These are phyloP conservation scores for Oxycera nigricornis DNA, from an alignment of 2,888 invertebrate genomes.

Conservation along the genomic window DNA sequence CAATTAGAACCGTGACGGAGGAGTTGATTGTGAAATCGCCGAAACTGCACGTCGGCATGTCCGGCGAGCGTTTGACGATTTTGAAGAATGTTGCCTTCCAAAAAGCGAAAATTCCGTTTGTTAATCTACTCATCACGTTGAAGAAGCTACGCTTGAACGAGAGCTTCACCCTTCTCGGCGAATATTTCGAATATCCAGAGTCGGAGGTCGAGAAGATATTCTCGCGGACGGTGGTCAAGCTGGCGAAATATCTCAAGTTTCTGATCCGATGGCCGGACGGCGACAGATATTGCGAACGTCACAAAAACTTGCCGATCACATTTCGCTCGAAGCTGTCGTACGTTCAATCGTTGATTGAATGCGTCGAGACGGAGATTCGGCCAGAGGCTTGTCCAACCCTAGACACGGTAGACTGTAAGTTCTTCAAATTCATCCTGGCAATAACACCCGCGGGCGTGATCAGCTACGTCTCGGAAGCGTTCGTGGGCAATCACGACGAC, in stretches of 20 bases:
- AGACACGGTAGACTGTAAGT: constrained; percentile 54
- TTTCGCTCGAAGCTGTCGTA: constrained; percentile 58
- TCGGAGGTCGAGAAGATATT: constrained; percentile 56
- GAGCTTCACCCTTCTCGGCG: constrained; percentile 56
- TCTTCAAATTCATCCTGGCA: constrained; percentile 59
- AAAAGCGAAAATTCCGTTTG: constrained; percentile 54
- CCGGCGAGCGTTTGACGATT: constrained; percentile 53
- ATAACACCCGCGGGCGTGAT: constrained; percentile 59
- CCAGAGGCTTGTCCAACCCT: constrained; percentile 51
- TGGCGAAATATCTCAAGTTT: constrained; percentile 57
- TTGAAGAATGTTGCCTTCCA: constrained; percentile 57
- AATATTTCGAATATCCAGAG: constrained; percentile 57
- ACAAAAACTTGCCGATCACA: constrained; percentile 58
- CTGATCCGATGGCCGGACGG: constrained; percentile 59
- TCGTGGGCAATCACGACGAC: constrained; percentile 58
- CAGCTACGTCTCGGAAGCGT: constrained; percentile 58
- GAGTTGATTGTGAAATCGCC: constrained; percentile 58
- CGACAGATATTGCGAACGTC: constrained; percentile 58
- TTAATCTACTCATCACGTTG: constrained; percentile 58
- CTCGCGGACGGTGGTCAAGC: constrained; percentile 53
- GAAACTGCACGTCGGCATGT: constrained; percentile 55
- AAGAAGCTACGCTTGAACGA: constrained; percentile 59
- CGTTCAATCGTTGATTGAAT: constrained; percentile 60
- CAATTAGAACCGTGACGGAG: constrained; percentile 56
- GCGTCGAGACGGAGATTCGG: constrained; percentile 59